Conservation (phyloP, 2,888 invertebrate genomes). For the Ochlodes sylvanus region DNA sequence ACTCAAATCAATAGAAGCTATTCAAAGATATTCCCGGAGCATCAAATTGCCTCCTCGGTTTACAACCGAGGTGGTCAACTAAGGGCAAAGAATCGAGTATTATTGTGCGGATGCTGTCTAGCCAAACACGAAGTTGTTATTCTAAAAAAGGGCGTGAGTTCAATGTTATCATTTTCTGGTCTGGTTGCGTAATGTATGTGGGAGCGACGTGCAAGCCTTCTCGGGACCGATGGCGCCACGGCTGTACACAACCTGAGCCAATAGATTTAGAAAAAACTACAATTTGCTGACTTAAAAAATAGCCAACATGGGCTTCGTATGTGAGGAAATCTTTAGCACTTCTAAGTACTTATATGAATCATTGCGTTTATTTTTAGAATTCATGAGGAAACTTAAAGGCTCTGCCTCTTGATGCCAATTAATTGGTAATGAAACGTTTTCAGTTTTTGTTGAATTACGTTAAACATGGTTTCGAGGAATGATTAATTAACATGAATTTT, state of each 20-base stretch:
- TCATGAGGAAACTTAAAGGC: slow-evolving; percentile 1
- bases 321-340: slow-evolving; percentile 3
- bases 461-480: not conserved
- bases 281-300: not conserved
- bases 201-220: slow-evolving; percentile 31
- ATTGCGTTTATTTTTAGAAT: slow-evolving; percentile 16
- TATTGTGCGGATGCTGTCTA: slow-evolving; percentile 47
- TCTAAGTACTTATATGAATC: slow-evolving; percentile 26
- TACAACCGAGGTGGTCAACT: slow-evolving; percentile 24
- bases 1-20: not conserved
- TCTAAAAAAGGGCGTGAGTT: slow-evolving; percentile 51
- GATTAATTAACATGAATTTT: not conserved
- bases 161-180: slow-evolving; percentile 55
- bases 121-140: slow-evolving; percentile 56
- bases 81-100: slow-evolving; percentile 13
- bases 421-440: not conserved
- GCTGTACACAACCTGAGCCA: slow-evolving; percentile 5
- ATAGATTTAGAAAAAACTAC: slow-evolving; percentile 18
- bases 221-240: slow-evolving; percentile 20
- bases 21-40: not conserved
- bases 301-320: not conserved
- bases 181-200: slow-evolving; percentile 43
- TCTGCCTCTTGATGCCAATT: not conserved
- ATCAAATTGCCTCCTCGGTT: not conserved
- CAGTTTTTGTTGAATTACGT: not conserved